Evolutionary conservation across 1,140 invertebrate genomes (phyloP).

Genomic region (Anagrus nilaparvatae): DNA sequence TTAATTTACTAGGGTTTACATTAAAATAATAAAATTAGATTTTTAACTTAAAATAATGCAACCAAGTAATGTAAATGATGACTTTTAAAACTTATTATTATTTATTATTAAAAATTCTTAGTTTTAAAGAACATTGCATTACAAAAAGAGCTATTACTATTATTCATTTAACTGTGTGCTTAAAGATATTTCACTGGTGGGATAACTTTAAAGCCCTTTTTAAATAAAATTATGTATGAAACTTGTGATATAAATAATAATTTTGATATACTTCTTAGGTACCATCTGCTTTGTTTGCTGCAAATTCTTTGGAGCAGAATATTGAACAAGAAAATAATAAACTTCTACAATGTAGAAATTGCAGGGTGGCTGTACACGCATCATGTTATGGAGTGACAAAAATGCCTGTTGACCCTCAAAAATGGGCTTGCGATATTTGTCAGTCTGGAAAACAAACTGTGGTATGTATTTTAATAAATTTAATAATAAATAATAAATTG

Average conservation of each 20-base stretch:
- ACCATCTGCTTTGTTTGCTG: constrained; percentile 33
- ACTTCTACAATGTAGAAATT: constrained; percentile 38
- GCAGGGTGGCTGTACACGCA: constrained; percentile 41
- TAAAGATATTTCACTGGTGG: no score
- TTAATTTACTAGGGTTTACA: constrained; percentile 3
- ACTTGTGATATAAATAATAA: no score
- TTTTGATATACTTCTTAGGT: constrained; percentile 23
- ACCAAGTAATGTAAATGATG: no score
- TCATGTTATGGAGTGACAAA: constrained; percentile 41
- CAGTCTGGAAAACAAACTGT: constrained; percentile 31
- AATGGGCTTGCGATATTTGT: constrained; percentile 45
- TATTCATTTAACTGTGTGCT: no score
- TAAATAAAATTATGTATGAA: no score
- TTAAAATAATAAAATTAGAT: constrained; percentile 1
- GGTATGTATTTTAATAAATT: constrained; percentile 20
- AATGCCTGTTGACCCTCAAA: constrained; percentile 28
- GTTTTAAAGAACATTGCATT: no score
- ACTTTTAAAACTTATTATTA: no score
- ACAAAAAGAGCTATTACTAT: no score
- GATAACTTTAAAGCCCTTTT: no score
- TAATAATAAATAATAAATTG: no score
- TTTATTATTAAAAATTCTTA: no score
- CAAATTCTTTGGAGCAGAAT: constrained; percentile 35
- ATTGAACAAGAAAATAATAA: constrained; percentile 35
- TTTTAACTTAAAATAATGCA: no score